A percentile compares a stretch with the other conserved stretches of the same genome.
Evolutionary conservation across 2,113 vertebrate genomes (phyloP).

Genomic region (Periophthalmodon schlosseri): DNA sequence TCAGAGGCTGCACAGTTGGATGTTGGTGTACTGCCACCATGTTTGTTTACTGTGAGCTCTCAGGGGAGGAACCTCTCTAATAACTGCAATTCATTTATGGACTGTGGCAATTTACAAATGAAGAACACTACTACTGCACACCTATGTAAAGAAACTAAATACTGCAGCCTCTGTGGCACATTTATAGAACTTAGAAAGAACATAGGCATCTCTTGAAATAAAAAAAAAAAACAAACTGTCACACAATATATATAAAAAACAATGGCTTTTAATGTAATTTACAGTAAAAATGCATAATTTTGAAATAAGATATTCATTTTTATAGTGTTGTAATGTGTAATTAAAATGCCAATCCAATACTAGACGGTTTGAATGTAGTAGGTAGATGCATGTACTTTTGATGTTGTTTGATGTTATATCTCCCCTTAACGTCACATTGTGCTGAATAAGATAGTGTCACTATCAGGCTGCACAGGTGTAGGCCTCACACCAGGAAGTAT

Average conservation of each 20-base stretch:
- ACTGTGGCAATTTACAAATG: neutral
- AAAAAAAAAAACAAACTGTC: too few relatives aligned
- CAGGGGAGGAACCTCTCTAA: slow-evolving; percentile 18
- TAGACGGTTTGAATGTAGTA: too few relatives aligned
- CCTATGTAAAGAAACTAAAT: neutral
- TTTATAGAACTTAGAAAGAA: neutral
- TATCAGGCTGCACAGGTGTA: slow-evolving; percentile 5
- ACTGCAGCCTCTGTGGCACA: neutral
- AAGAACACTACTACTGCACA: neutral
- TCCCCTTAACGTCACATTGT: neutral
- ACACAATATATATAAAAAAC: too few relatives aligned
- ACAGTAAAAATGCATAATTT: too few relatives aligned
- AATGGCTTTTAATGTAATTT: too few relatives aligned
- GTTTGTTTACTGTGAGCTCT: slow-evolving; percentile 40
- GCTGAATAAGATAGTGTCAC: neutral
- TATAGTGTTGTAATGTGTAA: too few relatives aligned
- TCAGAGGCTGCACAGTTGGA: slow-evolving; percentile 40
- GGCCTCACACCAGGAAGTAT: neutral
- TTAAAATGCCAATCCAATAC: too few relatives aligned
- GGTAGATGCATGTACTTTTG: neutral
- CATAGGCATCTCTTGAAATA: neutral
- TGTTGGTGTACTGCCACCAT: slow-evolving; percentile 37
- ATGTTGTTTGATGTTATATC: neutral
- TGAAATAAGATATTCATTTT: neutral
- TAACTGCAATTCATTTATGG: slow-evolving; percentile 15